Evolutionary conservation across 2,113 vertebrate genomes (phyloP).

Genomic region (Menidia beryllina): DNA sequence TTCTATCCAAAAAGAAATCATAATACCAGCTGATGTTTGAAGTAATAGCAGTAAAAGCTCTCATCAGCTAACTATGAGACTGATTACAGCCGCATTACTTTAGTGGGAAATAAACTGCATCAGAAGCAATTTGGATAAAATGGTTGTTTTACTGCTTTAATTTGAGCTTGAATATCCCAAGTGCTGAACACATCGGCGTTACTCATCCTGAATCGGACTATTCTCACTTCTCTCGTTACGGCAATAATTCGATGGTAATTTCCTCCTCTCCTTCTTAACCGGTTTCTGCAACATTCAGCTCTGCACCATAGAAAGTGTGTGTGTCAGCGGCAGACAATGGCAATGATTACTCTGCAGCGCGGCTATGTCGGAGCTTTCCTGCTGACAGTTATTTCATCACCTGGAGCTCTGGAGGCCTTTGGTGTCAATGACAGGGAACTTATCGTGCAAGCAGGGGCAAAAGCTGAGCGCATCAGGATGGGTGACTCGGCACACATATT

Average conservation of each 20-base stretch:
- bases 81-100: constrained; percentile 36
- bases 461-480: background rate
- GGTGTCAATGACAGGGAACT: constrained; percentile 19
- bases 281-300: background rate
- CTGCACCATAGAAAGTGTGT: background rate
- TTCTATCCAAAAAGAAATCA: background rate
- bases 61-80: constrained; percentile 11
- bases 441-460: background rate
- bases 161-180: constrained; percentile 25
- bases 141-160: constrained; percentile 37
- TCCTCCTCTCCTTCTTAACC: background rate
- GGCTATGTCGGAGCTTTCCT: constrained; percentile 10
- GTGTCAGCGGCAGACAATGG: background rate
- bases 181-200: constrained; percentile 39
- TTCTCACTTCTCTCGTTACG: background rate
- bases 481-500: background rate
- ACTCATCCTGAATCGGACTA: constrained; percentile 11
- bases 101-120: constrained; percentile 18
- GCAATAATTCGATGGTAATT: background rate
- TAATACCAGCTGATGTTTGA: constrained; percentile 14
- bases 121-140: constrained; percentile 26
- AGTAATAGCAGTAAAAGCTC: constrained; percentile 28
- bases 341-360: background rate
- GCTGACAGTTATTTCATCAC: constrained; percentile 5
- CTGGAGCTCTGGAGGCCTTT: background rate